Percentiles rank a stretch among this genome's conserved stretches.
These are phyloP conservation scores for Mercenaria mercenaria DNA, from an alignment of 1,140 invertebrate species.

Conservation along the genomic window DNA sequence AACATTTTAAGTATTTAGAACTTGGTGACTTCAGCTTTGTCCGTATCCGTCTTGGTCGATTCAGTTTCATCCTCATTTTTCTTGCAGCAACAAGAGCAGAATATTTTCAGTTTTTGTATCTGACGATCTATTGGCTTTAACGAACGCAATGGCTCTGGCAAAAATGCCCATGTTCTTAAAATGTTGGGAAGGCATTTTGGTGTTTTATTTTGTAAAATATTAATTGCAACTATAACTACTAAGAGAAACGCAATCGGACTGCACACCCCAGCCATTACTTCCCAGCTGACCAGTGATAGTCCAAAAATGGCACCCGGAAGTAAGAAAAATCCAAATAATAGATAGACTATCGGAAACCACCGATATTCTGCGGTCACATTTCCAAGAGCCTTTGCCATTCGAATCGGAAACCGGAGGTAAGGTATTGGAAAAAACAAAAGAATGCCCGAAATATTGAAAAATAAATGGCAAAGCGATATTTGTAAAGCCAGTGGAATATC, in stretches of 20 bases:
- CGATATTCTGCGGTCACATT: constrained; percentile 87
- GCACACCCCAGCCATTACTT: constrained; percentile 79
- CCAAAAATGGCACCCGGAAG: constrained; percentile 87
- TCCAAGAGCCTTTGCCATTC: constrained; percentile 87
- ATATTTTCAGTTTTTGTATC: neutral
- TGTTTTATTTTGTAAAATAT: constrained; percentile 85
- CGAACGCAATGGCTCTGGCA: constrained; percentile 87
- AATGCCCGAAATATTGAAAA: constrained; percentile 90
- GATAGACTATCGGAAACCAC: constrained; percentile 89
- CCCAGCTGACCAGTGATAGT: constrained; percentile 83
- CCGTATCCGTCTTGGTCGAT: too few species aligned
- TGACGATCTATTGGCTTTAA: constrained; percentile 86
- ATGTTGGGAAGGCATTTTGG: constrained; percentile 85
- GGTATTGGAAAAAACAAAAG: constrained; percentile 89
- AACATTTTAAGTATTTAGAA: too few species aligned
- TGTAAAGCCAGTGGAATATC: constrained; percentile 86
- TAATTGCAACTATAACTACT: constrained; percentile 84
- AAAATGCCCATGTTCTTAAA: constrained; percentile 87
- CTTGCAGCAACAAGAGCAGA: neutral
- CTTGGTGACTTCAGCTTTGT: too few species aligned
- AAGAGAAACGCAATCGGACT: constrained; percentile 80
- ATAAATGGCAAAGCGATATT: constrained; percentile 89
- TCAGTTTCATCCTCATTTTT: neutral
- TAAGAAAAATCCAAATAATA: constrained; percentile 87
- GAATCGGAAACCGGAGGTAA: constrained; percentile 88